Conservation (phyloP, 2,888 invertebrate species). For the Tineola bisselliella region DNA sequence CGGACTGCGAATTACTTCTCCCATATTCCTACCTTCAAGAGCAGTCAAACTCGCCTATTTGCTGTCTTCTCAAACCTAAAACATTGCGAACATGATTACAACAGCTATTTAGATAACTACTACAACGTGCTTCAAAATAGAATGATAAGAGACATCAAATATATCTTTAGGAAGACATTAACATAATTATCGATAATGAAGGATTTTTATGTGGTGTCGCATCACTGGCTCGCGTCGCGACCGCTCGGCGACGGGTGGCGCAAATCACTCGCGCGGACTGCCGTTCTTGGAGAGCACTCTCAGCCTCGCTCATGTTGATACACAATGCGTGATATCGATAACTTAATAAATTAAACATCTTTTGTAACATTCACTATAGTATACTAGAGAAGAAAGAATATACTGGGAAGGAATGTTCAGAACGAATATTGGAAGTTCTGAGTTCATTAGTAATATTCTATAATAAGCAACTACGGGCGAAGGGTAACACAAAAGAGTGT, state of each 20-base stretch:
- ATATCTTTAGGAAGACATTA: background rate
- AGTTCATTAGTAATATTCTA: no score
- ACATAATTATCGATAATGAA: constrained; percentile 15
- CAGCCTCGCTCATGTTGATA: background rate
- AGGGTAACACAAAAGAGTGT: no score
- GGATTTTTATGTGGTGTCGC: constrained; percentile 20
- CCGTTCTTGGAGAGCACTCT: constrained; percentile 44
- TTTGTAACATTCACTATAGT: no score
- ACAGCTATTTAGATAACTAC: no score
- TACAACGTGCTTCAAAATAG: no score
- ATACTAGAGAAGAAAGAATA: no score
- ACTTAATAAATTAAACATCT: background rate
- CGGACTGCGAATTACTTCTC: constrained; percentile 18
- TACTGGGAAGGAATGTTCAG: no score
- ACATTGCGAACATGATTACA: no score
- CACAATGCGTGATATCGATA: constrained; percentile 4
- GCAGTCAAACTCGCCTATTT: background rate
- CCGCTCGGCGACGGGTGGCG: constrained; percentile 57
- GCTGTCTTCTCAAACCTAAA: no score
- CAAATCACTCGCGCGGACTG: constrained; percentile 66
- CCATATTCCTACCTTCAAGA: background rate
- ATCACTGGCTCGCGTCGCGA: constrained; percentile 49
- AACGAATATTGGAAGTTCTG: no score
- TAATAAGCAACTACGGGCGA: no score
- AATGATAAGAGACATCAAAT: no score